Percentiles rank a stretch among this genome's conserved stretches.
Evolutionary conservation across 23 tunicate species (phyloP).

Genomic region (Oikopleura albicans): DNA sequence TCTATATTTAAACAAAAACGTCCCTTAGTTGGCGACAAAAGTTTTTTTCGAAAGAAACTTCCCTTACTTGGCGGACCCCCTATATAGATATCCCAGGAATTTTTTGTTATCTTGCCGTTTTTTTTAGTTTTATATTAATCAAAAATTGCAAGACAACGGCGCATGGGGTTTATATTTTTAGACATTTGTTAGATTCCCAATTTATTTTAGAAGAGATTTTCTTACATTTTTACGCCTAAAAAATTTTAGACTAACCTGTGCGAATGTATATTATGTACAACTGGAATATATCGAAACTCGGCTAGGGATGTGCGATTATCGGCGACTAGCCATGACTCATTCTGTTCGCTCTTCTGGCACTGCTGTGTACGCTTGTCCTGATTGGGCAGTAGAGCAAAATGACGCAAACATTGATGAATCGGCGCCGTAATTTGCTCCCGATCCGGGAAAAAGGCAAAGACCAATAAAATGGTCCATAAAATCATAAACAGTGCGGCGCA

Average conservation of each 20-base stretch:
- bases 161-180: too few species aligned
- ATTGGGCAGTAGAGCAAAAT: background rate
- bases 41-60: too few species aligned
- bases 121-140: too few species aligned
- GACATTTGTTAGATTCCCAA: too few species aligned
- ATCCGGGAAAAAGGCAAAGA: background rate
- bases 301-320: constrained; percentile 7
- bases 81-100: too few species aligned
- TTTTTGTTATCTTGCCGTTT: too few species aligned
- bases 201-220: too few species aligned
- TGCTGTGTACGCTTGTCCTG: background rate
- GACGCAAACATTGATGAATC: background rate
- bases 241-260: background rate
- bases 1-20: too few species aligned
- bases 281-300: constrained; percentile 13
- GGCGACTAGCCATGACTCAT: background rate
- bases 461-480: background rate
- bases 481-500: background rate
- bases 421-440: background rate
- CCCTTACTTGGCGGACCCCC: too few species aligned
- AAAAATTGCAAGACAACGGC: too few species aligned
- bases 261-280: background rate
- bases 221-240: too few species aligned
- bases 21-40: too few species aligned
- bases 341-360: background rate